Base-by-base conservation (phyloP, 2,797 vertebrate genomes). In the Mormyrops boulengeri region DNA sequence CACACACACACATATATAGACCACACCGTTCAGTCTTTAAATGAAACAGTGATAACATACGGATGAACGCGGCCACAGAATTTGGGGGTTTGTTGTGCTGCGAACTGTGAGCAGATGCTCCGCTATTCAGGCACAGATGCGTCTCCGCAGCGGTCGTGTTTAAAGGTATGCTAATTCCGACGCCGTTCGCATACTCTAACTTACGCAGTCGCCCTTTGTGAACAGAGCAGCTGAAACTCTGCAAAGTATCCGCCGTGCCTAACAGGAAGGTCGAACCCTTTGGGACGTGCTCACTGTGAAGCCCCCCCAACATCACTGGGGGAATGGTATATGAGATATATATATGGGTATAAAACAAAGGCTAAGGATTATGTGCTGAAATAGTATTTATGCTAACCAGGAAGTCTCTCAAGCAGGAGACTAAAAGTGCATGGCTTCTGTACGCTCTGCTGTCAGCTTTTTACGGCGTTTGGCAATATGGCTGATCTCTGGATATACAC, bases 331-430 rank as follows among this genome's bases (percentile, higher is more conserved):
- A 87, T 30, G 26, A 30, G n/a, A 90, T 85, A 92, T 90, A 92
- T 80, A 30, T 30, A 30, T 30, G 26, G 26, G 89, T 88, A 60
- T 84, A 19, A 34, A 88, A 89, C 88, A 82, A 92, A 92, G 88
- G 93, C 90, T 90, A 87, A 92, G 8, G 91, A 94, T 95, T 93
- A 92, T 91, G 92, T 90, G 89, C 91, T 89, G 90, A 91, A 94
- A 94, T 92, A 91, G 92, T 91, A 94, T 94, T 93, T 90, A 89
- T 55, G 90, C 49, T 91, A 17, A 86, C 77, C 90, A 90, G 89
- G 88, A 82, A 89, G 91, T 57, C 66, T 91, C 91, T 66, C 87
- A 89, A 88, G 80, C 80, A n/a, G 90, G 80, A 34, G 89, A 92
- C 90, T 87, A 41, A 66, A 49, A n/a, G 49, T 9, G 9, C 57